Evolutionary conservation across 2,113 vertebrate species (phyloP), one percentile per base, ranked within the genome.

Genomic region (Cebus imitator): DNA sequence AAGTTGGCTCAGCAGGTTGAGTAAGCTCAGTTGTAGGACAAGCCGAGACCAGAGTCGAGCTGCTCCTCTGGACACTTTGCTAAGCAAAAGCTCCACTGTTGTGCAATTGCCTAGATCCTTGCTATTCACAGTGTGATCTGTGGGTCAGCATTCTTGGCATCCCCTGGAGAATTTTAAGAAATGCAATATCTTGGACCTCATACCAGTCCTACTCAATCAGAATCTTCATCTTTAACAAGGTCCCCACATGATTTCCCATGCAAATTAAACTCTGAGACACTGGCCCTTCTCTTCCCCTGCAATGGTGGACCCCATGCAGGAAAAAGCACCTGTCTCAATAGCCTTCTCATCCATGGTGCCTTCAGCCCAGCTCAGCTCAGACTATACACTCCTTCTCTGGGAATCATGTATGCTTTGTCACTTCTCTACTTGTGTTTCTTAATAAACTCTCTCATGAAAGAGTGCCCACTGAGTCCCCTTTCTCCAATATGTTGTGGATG

Each of bases 391-490:
- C 21, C 30, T 66, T 37, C 40, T 68, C 35, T 10, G 25, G 6
- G 23, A 3, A 14, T 52, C 18, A 30, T 0, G 6, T 37, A 21
- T 5, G 21, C 12, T 4, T 30, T 70, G 78, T 27, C 6, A 43
- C 11, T 35, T 64, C 21, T 11, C n/a, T 78, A 18, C 48, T 43
- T 48, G 32, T 43, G 30, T 50, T 85, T 68, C 76, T 61, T 75
- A 68, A 37, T 8, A 87, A 58, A 30, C 45, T 23, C 83, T 70
- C 40, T 68, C 7, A 14, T 23, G 50, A 27, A 17, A 45, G 6
- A n/a, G 27, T 61, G 23, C 11, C 12, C 10, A 0, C 61, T 0
- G 1, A 83, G 7, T 0, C 25, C 14, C 10, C 70, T 45, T 57
- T 92, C 66, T 17, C 52, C 25, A 55, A 13, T 10, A 30, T 12